Evolutionary conservation across 2,888 invertebrate species (phyloP).

Genomic region (Cosmia trapezina): DNA sequence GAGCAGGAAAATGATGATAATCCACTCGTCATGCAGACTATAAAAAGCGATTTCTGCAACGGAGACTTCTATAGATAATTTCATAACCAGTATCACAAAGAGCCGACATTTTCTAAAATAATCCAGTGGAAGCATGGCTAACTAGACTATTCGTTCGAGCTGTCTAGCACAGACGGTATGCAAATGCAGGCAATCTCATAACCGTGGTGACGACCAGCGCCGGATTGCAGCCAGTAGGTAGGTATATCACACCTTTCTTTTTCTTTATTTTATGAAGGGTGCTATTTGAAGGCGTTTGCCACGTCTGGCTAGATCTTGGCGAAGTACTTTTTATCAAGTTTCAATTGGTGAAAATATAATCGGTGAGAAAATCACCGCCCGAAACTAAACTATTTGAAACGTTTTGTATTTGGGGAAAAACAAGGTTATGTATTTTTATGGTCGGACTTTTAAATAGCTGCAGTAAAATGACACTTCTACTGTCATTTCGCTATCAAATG

Average conservation of each 20-base stretch:
- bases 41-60: neutral
- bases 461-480: no score
- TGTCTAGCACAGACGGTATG: slow-evolving; percentile 61
- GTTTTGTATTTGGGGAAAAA: no score
- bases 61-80: slow-evolving; percentile 11
- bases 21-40: neutral
- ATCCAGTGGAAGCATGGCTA: slow-evolving; percentile 32
- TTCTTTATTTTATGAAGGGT: slow-evolving; percentile 35
- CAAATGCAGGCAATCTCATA: slow-evolving; percentile 72
- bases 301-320: neutral
- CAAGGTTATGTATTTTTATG: no score
- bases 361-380: no score
- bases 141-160: slow-evolving; percentile 51
- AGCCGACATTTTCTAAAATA: slow-evolving; percentile 46
- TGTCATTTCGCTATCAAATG: no score
- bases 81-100: slow-evolving; percentile 21
- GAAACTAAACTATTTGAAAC: no score
- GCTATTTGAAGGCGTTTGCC: slow-evolving; percentile 14
- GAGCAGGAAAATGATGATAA: no score
- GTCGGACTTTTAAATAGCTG: no score
- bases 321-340: neutral
- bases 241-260: slow-evolving; percentile 33
- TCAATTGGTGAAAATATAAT: neutral
- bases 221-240: slow-evolving; percentile 21
- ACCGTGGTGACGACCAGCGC: slow-evolving; percentile 50